Percentiles rank a stretch among this genome's conserved stretches.
Evolutionary conservation across 2,113 vertebrate species (phyloP).

Genomic region (Macrotis lagotis): DNA sequence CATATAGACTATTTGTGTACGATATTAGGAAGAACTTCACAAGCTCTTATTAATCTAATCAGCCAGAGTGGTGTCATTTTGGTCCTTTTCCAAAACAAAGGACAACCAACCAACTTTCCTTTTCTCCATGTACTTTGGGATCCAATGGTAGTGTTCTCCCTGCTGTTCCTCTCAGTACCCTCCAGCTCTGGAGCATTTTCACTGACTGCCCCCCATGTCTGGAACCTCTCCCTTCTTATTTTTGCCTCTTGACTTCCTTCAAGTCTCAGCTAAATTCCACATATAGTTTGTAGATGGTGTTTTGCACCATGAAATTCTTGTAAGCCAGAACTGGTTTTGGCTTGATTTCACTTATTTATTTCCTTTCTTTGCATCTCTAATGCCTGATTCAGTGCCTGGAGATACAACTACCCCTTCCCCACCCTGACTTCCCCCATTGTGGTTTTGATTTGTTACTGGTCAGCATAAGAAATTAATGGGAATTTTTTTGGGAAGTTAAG

Average conservation of each 20-base stretch:
- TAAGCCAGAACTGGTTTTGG: neutral
- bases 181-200: neutral
- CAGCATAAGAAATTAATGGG: neutral
- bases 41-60: neutral
- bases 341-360: neutral
- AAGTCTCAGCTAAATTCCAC: neutral
- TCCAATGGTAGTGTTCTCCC: neutral
- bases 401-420: neutral
- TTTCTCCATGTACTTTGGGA: neutral
- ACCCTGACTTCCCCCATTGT: neutral
- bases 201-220: neutral
- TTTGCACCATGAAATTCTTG: neutral
- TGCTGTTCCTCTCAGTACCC: neutral
- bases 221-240: neutral
- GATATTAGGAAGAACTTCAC: accelerated
- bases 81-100: neutral
- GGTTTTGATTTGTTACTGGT: neutral
- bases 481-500: neutral
- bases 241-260: neutral
- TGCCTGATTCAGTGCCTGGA: neutral
- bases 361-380: neutral
- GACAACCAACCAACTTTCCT: neutral
- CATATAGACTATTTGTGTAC: neutral
- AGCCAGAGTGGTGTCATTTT: neutral
- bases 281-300: neutral